These are phyloP conservation scores for Lepidostoma basale DNA, from an alignment of 1,140 invertebrate species.

Conservation along the genomic window DNA sequence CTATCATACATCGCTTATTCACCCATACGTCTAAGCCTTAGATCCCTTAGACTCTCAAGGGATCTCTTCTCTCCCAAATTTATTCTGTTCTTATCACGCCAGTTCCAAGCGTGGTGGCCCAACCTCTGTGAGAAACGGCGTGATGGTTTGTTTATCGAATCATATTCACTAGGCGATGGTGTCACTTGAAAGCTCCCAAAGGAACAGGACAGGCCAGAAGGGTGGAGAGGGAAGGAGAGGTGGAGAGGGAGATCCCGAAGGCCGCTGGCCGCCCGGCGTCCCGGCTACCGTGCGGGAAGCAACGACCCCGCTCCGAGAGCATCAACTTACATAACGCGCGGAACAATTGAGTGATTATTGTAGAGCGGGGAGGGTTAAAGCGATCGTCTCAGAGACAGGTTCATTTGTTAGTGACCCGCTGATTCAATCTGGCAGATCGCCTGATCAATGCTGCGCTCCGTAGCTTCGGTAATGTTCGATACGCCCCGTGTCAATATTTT, in stretches of 20 bases:
- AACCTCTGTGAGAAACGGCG: too few relatives aligned
- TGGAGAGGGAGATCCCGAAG: neutral
- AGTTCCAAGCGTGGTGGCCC: too few relatives aligned
- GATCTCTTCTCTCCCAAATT: too few relatives aligned
- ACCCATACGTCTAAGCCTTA: too few relatives aligned
- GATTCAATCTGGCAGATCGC: neutral
- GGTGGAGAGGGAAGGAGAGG: neutral
- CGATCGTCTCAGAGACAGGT: neutral
- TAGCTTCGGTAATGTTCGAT: neutral
- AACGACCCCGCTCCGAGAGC: constrained; percentile 9
- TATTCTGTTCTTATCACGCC: too few relatives aligned
- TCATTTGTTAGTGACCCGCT: neutral
- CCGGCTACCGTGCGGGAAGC: constrained; percentile 14
- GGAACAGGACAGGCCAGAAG: too few relatives aligned
- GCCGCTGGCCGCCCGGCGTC: neutral
- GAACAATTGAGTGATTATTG: constrained; percentile 19
- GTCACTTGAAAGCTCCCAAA: too few relatives aligned
- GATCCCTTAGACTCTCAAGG: too few relatives aligned
- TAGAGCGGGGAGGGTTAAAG: neutral
- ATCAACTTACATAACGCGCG: constrained; percentile 6
- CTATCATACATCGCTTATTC: too few relatives aligned
- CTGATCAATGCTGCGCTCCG: neutral
- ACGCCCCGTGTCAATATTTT: neutral
- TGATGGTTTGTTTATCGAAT: too few relatives aligned
- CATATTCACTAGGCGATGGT: too few relatives aligned